Percentiles rank a stretch among this genome's conserved stretches.
phyloP scores from a whole-genome alignment of 2,888 invertebrate genomes.

The Caenorhabditis sp. region DNA sequence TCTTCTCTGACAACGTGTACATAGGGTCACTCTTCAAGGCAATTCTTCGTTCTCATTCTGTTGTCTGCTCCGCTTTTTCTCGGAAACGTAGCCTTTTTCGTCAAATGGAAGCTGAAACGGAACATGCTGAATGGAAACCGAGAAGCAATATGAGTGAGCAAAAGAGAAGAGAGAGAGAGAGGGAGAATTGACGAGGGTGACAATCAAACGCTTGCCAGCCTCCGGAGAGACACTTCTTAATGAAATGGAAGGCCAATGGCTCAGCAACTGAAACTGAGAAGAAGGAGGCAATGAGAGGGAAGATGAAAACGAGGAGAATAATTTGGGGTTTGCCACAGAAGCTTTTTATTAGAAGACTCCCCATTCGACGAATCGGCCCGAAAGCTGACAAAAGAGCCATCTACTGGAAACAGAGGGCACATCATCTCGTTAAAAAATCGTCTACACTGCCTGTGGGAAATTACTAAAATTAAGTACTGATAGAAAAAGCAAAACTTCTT shows the following conservation, averaged over 20 bases:
- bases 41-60: constrained; percentile 6
- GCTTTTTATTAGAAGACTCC: no score
- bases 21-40: neutral
- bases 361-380: no score
- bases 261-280: neutral
- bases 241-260: neutral
- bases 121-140: constrained; percentile 5
- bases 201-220: neutral
- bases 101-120: constrained; percentile 3
- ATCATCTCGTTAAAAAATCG: no score
- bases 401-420: no score
- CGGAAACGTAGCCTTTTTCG: neutral
- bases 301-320: neutral
- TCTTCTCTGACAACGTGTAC: neutral
- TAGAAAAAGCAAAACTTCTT: no score
- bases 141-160: constrained; percentile 2
- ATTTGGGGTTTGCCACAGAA: neutral
- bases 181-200: neutral
- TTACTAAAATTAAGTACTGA: no score
- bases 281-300: neutral
- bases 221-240: neutral
- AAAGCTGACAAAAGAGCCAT: no score
- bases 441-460: no score
- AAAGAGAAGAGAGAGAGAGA: neutral
- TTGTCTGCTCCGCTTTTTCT: neutral